Conservation (phyloP, 1,140 invertebrate species). For the Doryteuthis pealeii region DNA sequence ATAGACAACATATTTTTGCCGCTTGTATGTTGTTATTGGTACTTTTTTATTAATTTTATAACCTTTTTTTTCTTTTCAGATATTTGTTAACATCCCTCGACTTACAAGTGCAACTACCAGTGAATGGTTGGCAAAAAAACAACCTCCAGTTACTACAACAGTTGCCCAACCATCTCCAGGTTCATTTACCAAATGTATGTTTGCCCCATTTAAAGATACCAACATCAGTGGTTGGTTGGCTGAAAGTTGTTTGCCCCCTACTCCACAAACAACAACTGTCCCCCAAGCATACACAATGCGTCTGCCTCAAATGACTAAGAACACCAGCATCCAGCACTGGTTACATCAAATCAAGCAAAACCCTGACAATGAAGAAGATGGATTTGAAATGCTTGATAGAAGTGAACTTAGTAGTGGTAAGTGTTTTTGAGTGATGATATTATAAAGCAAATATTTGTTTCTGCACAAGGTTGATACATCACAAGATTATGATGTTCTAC, state of each 20-base stretch:
- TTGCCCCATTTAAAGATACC: conserved; percentile 25
- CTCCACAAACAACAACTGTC: neutral
- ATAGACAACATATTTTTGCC: no score
- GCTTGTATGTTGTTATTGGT: no score
- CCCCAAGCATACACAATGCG: conserved; percentile 11
- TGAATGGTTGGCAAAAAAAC: conserved; percentile 36
- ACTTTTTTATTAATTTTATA: neutral
- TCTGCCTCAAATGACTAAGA: neutral
- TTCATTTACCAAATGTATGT: conserved; percentile 17
- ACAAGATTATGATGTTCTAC: neutral
- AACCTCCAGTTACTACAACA: conserved; percentile 9
- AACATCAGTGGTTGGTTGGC: conserved; percentile 26
- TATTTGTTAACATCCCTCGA: conserved; percentile 38
- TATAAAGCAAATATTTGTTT: neutral
- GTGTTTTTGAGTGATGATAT: neutral
- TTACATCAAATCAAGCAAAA: conserved; percentile 44
- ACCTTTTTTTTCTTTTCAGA: conserved; percentile 25
- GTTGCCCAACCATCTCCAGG: neutral
- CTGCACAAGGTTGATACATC: neutral
- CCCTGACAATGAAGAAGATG: conserved; percentile 42
- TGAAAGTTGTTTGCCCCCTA: neutral
- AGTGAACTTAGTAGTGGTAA: conserved; percentile 16
- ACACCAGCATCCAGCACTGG: conserved; percentile 44
- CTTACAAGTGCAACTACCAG: conserved; percentile 24
- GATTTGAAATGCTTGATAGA: conserved; percentile 47